Conservation (phyloP, 2,888 invertebrate genomes). For the Trissolcus brochymenae region DNA sequence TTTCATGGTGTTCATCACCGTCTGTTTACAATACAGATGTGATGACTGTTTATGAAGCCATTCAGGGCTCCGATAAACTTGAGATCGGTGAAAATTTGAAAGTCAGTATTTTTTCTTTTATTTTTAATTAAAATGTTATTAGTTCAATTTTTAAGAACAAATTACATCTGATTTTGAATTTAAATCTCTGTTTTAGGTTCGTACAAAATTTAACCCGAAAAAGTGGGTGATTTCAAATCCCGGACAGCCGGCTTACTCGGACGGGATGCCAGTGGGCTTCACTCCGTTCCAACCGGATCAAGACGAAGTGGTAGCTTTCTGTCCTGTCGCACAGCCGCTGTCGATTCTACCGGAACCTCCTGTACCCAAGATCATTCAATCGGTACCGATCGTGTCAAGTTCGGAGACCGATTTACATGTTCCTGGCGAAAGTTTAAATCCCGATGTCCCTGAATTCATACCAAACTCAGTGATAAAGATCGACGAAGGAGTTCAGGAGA, state of each 20-base stretch:
- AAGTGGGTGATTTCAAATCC: constrained; percentile 92
- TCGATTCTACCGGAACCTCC: constrained; percentile 85
- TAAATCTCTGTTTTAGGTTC: constrained; percentile 79
- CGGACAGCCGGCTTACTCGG: constrained; percentile 54
- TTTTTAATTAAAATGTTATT: constrained; percentile 63
- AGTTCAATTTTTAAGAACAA: too few relatives aligned
- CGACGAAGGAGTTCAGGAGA: constrained; percentile 18
- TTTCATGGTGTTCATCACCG: too few relatives aligned
- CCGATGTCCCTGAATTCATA: constrained; percentile 91
- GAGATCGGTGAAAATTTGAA: constrained; percentile 87
- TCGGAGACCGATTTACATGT: constrained; percentile 64
- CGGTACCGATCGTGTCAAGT: constrained; percentile 61
- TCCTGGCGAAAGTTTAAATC: constrained; percentile 83
- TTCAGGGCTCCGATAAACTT: constrained; percentile 89
- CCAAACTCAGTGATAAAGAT: constrained; percentile 76
- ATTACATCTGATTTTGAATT: background rate
- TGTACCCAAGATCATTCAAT: constrained; percentile 80
- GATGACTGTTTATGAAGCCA: constrained; percentile 88
- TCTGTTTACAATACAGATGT: constrained; percentile 80
- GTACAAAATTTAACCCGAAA: constrained; percentile 88
- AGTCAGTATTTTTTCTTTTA: constrained; percentile 75
- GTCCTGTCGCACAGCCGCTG: constrained; percentile 80
- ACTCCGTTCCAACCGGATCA: constrained; percentile 2
- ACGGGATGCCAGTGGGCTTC: background rate
- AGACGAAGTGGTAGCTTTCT: constrained; percentile 70